Percentiles rank a stretch among this genome's conserved stretches.
These are phyloP conservation scores for Cacatua alba DNA, from an alignment of 2,113 vertebrate genomes.

Conservation along the genomic window DNA sequence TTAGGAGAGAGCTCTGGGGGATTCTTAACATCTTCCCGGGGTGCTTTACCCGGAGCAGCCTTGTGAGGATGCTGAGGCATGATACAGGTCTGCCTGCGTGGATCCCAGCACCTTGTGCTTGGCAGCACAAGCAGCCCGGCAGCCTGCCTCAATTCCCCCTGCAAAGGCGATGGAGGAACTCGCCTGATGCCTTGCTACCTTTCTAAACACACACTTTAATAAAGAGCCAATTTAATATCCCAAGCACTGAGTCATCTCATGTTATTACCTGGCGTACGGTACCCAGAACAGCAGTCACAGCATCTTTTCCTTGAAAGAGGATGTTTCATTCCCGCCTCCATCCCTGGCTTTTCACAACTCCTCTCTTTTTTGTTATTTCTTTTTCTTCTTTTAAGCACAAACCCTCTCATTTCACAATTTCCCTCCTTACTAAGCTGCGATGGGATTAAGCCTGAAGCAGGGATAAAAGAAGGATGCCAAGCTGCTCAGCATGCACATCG, in stretches of 20 bases:
- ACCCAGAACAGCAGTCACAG: conserved; percentile 19
- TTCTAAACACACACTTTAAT: background rate
- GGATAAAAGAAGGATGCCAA: background rate
- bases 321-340: conserved; percentile 1
- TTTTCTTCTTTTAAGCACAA: background rate
- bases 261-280: background rate
- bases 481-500: fast-evolving
- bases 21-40: background rate
- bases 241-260: background rate
- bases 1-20: background rate
- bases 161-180: background rate
- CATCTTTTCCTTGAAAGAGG: conserved; percentile 6
- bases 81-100: fast-evolving
- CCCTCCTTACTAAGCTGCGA: background rate
- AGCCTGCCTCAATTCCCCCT: background rate
- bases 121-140: background rate
- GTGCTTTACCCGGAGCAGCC: fast-evolving
- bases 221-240: conserved; percentile 14
- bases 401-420: background rate
- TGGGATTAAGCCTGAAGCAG: background rate
- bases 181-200: background rate
- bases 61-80: background rate
- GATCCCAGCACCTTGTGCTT: background rate
- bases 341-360: background rate
- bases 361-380: background rate